These are phyloP conservation scores for Cardinalis cardinalis DNA, from an alignment of 2,113 vertebrate species.

Conservation along the genomic window DNA sequence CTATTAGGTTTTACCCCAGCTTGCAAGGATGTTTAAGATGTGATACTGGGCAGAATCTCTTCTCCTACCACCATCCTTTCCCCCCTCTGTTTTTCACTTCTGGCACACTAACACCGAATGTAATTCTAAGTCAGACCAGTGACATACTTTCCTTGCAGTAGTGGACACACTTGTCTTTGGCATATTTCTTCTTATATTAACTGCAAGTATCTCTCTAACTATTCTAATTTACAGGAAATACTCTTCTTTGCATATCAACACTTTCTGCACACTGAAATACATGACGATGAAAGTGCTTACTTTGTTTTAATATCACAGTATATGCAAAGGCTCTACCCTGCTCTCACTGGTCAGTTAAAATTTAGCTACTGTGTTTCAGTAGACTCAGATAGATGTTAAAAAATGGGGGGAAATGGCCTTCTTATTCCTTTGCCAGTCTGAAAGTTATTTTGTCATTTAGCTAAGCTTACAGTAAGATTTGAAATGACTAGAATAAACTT, in stretches of 20 bases:
- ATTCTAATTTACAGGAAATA: background rate
- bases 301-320: background rate
- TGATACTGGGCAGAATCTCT: background rate
- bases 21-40: background rate
- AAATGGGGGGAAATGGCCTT: background rate
- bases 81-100: background rate
- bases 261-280: background rate
- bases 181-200: constrained; percentile 43
- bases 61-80: background rate
- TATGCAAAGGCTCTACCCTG: background rate
- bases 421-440: background rate
- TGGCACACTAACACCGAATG: constrained; percentile 43
- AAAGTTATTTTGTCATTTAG: background rate
- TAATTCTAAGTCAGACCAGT: constrained; percentile 51
- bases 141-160: background rate
- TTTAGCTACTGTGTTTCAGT: background rate
- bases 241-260: background rate
- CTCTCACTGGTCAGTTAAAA: background rate
- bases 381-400: background rate
- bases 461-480: background rate
- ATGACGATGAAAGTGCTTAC: background rate
- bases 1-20: background rate
- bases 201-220: constrained; percentile 36
- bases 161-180: background rate
- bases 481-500: background rate